Conservation (phyloP, 2,888 invertebrate species). For the Andrena haemorrhoa region DNA sequence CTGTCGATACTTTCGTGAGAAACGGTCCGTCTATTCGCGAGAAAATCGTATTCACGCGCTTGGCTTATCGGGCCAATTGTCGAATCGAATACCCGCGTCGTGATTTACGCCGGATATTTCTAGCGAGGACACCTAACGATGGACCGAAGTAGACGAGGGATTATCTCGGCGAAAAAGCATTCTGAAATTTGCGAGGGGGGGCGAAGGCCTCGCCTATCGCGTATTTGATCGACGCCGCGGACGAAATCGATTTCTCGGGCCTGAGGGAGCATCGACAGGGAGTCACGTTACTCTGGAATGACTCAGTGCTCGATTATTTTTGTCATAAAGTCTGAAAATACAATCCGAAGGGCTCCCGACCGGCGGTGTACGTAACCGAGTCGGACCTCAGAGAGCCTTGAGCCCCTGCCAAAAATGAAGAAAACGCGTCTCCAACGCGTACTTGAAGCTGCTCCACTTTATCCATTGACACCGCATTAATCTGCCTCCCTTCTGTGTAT, state of each 20-base stretch:
- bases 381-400: conserved; percentile 78
- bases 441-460: conserved; percentile 73
- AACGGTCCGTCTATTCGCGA: neutral
- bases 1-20: neutral
- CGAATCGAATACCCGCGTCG: conserved; percentile 2
- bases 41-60: neutral
- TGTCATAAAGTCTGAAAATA: conserved; percentile 84
- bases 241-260: neutral
- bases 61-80: neutral
- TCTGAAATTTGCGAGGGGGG: no score
- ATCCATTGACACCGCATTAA: conserved; percentile 65
- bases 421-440: conserved; percentile 72
- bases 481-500: conserved; percentile 13
- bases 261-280: conserved; percentile 22
- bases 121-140: conserved; percentile 2
- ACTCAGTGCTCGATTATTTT: conserved; percentile 82
- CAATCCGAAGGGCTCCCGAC: conserved; percentile 78
- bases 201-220: no score
- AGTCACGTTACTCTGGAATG: conserved; percentile 61
- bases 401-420: conserved; percentile 81
- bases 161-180: neutral
- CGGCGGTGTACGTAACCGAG: conserved; percentile 59
- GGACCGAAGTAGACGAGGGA: neutral
- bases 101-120: neutral
- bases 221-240: neutral